Conservation (phyloP, 2,113 vertebrate genomes). For the Phasianus colchicus region DNA sequence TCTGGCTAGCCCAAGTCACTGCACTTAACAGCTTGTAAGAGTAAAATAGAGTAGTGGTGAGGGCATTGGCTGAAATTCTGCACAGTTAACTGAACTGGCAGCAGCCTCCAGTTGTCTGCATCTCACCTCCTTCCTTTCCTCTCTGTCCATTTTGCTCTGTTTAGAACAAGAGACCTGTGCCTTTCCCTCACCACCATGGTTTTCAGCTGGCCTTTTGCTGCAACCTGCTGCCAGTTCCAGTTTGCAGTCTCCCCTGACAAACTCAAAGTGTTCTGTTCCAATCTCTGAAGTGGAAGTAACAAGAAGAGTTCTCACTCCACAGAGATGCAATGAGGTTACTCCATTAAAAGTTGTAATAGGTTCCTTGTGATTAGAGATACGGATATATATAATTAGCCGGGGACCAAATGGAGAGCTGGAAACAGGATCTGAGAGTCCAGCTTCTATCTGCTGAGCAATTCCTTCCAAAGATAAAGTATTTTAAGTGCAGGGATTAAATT, state of each 20-base stretch:
- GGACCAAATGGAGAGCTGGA: slow-evolving; percentile 1
- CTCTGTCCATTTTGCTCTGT: neutral
- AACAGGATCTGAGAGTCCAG: neutral
- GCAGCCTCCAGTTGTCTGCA: neutral
- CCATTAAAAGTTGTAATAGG: neutral
- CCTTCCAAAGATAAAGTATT: slow-evolving; percentile 12
- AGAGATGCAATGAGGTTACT: neutral
- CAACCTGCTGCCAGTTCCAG: neutral
- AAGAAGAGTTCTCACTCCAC: neutral
- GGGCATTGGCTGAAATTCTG: neutral
- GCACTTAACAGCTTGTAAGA: neutral
- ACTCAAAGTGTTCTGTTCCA: neutral
- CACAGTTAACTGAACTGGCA: neutral
- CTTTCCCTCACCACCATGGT: neutral
- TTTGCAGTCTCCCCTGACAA: slow-evolving; percentile 13
- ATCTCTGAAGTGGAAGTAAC: neutral
- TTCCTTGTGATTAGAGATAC: neutral
- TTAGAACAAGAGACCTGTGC: neutral
- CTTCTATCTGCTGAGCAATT: neutral
- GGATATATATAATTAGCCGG: neutral
- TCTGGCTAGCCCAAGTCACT: neutral
- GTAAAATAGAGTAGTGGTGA: neutral
- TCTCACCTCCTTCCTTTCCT: neutral
- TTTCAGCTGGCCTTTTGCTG: neutral
- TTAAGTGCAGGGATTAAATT: neutral